These are phyloP conservation scores for Cyclophora punctaria DNA, from an alignment of 2,888 invertebrate genomes.

Conservation along the genomic window DNA sequence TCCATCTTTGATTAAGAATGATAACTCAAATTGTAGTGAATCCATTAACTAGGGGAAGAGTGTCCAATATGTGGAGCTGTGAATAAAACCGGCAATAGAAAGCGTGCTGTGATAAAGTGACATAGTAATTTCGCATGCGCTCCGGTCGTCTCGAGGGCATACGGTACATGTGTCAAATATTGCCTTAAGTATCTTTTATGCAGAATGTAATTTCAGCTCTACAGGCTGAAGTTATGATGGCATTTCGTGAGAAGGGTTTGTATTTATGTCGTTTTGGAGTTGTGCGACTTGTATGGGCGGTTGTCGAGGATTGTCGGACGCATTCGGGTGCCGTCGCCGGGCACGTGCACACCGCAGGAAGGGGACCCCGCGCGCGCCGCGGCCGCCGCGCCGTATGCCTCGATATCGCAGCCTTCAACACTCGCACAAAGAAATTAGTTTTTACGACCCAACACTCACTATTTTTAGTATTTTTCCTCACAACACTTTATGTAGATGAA, in stretches of 20 bases:
- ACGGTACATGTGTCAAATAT: slow-evolving; percentile 21
- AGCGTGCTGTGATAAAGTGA: slow-evolving; percentile 20
- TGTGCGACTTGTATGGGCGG: slow-evolving; percentile 21
- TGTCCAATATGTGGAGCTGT: neutral
- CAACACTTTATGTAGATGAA: slow-evolving; percentile 18
- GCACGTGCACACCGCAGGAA: slow-evolving; percentile 58
- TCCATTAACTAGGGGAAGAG: slow-evolving; percentile 26
- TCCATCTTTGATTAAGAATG: slow-evolving; percentile 25
- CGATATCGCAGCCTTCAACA: slow-evolving; percentile 27
- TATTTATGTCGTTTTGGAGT: slow-evolving; percentile 19
- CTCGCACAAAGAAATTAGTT: slow-evolving; percentile 24
- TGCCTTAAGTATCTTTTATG: slow-evolving; percentile 10
- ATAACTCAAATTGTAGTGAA: slow-evolving; percentile 17
- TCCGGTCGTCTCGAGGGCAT: slow-evolving; percentile 61
- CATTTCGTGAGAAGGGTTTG: too few relatives aligned
- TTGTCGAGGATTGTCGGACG: slow-evolving; percentile 45
- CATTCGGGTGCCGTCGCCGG: slow-evolving; percentile 60
- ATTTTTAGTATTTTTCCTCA: slow-evolving; percentile 15
- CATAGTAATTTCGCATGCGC: slow-evolving; percentile 57
- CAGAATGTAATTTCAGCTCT: slow-evolving; percentile 1
- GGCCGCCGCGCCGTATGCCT: slow-evolving; percentile 26
- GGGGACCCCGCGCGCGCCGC: slow-evolving; percentile 38
- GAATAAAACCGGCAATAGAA: slow-evolving; percentile 35
- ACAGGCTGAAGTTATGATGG: accelerated
- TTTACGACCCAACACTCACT: slow-evolving; percentile 21